These are phyloP conservation scores for Ceryle rudis DNA, from an alignment of 2,797 vertebrate species.

Conservation along the genomic window DNA sequence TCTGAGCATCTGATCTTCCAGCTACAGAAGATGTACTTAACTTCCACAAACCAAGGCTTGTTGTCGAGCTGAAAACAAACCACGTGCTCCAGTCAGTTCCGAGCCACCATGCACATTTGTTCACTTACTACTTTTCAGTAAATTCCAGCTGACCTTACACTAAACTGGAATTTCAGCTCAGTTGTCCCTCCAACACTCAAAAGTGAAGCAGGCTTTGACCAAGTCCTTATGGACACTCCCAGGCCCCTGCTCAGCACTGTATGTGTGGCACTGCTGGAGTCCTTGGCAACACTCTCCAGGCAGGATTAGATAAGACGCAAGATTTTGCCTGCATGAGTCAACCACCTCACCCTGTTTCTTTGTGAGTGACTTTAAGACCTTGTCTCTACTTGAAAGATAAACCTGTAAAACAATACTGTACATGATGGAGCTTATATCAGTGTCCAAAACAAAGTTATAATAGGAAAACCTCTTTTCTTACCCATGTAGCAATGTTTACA, in stretches of 20 bases:
- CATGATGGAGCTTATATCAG: neutral
- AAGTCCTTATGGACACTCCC: rapidly evolving
- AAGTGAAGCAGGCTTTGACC: neutral
- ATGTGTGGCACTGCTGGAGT: neutral
- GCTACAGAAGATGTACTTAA: neutral
- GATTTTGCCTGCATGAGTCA: neutral
- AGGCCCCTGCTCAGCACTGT: neutral
- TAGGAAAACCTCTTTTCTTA: neutral
- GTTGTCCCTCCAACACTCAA: neutral
- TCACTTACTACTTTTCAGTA: neutral
- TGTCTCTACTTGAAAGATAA: neutral
- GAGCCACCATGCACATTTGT: neutral
- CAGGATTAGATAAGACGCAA: neutral
- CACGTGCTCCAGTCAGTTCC: neutral
- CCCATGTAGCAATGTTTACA: neutral
- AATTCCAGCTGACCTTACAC: neutral
- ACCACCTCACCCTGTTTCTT: neutral
- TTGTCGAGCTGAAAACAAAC: neutral
- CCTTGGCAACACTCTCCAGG: neutral
- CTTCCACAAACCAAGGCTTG: neutral
- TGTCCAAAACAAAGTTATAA: neutral
- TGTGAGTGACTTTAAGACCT: neutral
- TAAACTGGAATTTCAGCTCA: neutral
- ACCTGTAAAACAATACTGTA: neutral
- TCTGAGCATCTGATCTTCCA: neutral